These are phyloP conservation scores for Drosophila santomea DNA, from an alignment of 1,140 invertebrate species.

Conservation along the genomic window DNA sequence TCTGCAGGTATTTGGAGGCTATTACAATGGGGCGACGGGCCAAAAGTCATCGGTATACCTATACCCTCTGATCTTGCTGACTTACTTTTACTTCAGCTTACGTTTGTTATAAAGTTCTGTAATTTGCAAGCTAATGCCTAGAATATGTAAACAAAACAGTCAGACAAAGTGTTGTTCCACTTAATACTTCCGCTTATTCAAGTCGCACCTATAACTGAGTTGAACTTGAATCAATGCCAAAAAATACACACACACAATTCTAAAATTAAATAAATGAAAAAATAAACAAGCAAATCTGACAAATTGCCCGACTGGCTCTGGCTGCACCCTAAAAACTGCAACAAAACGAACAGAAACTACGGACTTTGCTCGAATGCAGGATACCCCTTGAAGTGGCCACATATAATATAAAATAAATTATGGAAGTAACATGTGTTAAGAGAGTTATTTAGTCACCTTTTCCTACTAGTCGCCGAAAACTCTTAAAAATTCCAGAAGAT, in stretches of 20 bases:
- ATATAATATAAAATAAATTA: neutral
- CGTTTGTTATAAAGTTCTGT: slow-evolving; percentile 70
- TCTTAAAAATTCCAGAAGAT: neutral
- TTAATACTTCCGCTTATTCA: slow-evolving; percentile 62
- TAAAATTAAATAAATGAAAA: slow-evolving; percentile 61
- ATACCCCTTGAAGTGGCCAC: neutral
- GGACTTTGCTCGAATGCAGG: slow-evolving; percentile 9
- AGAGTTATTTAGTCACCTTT: neutral
- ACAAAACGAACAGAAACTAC: neutral
- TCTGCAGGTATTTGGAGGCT: slow-evolving; percentile 92
- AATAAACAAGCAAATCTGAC: slow-evolving; percentile 41
- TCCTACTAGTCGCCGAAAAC: too few species aligned
- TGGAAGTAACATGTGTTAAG: neutral
- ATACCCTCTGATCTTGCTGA: slow-evolving; percentile 23
- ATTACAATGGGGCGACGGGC: slow-evolving; percentile 87
- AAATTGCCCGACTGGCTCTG: slow-evolving; percentile 60
- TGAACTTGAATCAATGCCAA: slow-evolving; percentile 83
- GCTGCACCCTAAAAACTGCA: slow-evolving; percentile 66
- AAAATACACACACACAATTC: slow-evolving; percentile 59
- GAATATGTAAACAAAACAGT: slow-evolving; percentile 27
- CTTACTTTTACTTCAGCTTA: slow-evolving; percentile 54
- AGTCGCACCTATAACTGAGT: slow-evolving; percentile 38
- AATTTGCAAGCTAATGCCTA: neutral
- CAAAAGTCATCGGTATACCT: slow-evolving; percentile 52
- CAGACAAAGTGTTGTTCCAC: slow-evolving; percentile 35